Evolutionary conservation across 2,113 vertebrate species (phyloP).

Genomic region (Lophius piscatorius): DNA sequence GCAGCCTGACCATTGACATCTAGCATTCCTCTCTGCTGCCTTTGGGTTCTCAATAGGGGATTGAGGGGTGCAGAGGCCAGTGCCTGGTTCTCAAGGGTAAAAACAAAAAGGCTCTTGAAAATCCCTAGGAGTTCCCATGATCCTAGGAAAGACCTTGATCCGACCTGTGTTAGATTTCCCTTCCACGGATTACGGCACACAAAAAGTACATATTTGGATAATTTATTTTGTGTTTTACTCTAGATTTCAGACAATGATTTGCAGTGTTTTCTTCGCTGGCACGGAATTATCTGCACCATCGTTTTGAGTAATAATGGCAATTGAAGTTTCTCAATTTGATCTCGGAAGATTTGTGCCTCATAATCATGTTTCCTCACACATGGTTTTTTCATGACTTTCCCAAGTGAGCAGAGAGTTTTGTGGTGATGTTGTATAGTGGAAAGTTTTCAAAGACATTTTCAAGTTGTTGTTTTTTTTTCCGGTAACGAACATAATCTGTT

Average conservation of each 20-base stretch:
- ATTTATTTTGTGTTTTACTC: conserved; percentile 80
- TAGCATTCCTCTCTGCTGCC: conserved; percentile 79
- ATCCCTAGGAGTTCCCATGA: conserved; percentile 90
- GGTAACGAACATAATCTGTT: conserved; percentile 85
- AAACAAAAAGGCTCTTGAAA: conserved; percentile 95
- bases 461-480: conserved; percentile 72
- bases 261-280: conserved; percentile 77
- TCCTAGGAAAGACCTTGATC: conserved; percentile 87
- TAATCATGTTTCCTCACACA: conserved; percentile 76
- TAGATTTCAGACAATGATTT: conserved; percentile 59
- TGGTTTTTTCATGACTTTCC: conserved; percentile 77
- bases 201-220: conserved; percentile 86
- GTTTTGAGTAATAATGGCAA: conserved; percentile 27
- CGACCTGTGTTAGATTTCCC: conserved; percentile 86
- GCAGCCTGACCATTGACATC: conserved; percentile 82
- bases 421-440: conserved; percentile 72
- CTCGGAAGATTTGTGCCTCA: conserved; percentile 1
- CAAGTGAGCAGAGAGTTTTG: conserved; percentile 75
- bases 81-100: conserved; percentile 82
- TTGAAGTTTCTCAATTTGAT: conserved; percentile 18
- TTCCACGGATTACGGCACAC: conserved; percentile 88
- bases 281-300: conserved; percentile 50
- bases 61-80: conserved; percentile 82
- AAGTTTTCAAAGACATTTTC: conserved; percentile 81
- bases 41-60: conserved; percentile 84